These are phyloP conservation scores for Colistium nudipinnis DNA, from an alignment of 2,113 vertebrate genomes.

Conservation along the genomic window DNA sequence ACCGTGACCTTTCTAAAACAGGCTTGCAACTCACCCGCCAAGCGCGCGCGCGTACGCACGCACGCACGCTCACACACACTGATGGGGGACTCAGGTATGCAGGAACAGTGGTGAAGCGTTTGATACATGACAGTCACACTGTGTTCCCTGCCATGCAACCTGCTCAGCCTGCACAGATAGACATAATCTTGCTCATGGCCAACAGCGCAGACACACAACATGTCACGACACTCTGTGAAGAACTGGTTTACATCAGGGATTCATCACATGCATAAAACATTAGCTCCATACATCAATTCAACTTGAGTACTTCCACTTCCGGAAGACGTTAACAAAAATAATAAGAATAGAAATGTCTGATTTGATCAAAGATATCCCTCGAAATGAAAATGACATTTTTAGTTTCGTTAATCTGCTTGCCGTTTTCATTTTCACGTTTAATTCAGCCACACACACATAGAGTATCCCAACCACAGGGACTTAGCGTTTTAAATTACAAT, in stretches of 20 bases:
- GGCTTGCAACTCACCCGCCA: no score
- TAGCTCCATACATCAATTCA: no score
- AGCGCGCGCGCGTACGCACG: not conserved
- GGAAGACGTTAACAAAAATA: no score
- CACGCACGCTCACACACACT: not conserved
- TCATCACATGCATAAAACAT: no score
- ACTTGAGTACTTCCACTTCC: no score
- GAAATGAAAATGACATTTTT: no score
- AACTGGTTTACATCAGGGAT: not conserved
- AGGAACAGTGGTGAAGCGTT: not conserved
- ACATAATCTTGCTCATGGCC: constrained; percentile 16
- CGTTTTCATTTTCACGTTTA: no score
- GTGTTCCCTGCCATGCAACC: not conserved
- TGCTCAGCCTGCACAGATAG: constrained; percentile 47
- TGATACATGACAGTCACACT: not conserved
- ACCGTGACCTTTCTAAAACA: no score
- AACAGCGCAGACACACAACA: not conserved
- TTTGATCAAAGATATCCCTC: no score
- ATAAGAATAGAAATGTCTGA: no score
- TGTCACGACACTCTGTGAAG: not conserved
- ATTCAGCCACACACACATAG: not conserved
- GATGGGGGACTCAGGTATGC: constrained; percentile 32
- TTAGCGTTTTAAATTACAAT: not conserved
- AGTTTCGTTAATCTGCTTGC: no score
- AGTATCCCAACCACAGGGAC: not conserved